Evolutionary conservation across 2,888 invertebrate species (phyloP).

Genomic region (Limenitis camilla): DNA sequence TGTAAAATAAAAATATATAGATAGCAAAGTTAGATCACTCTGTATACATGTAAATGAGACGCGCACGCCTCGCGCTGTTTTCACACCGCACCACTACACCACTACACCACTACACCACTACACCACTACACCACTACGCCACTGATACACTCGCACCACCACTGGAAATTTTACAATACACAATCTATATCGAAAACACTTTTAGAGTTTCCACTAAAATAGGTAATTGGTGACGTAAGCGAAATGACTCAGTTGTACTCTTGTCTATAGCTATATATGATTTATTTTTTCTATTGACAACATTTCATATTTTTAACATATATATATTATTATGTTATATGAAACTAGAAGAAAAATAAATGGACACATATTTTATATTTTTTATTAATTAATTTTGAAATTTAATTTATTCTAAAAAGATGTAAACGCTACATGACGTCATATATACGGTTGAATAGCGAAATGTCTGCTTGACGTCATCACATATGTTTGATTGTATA

Average conservation of each 20-base stretch:
- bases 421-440: no score
- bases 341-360: no score
- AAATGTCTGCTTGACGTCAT: no score
- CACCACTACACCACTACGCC: conserved; percentile 28
- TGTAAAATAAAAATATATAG: not conserved
- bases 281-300: no score
- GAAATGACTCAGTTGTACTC: not conserved
- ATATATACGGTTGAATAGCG: no score
- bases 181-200: conserved; percentile 16
- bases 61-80: conserved; percentile 46
- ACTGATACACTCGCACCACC: not conserved
- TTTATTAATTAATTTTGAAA: no score
- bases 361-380: no score
- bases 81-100: conserved; percentile 37
- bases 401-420: no score
- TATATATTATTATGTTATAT: no score
- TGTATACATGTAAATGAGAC: conserved; percentile 49
- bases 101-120: conserved; percentile 34
- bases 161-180: conserved; percentile 16
- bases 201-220: not conserved
- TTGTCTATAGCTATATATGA: no score
- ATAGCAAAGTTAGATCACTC: conserved; percentile 27
- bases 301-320: no score
- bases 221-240: not conserved
- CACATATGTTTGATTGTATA: no score